Conservation (phyloP, 1,140 invertebrate species). For the Lucilia cuprina region DNA sequence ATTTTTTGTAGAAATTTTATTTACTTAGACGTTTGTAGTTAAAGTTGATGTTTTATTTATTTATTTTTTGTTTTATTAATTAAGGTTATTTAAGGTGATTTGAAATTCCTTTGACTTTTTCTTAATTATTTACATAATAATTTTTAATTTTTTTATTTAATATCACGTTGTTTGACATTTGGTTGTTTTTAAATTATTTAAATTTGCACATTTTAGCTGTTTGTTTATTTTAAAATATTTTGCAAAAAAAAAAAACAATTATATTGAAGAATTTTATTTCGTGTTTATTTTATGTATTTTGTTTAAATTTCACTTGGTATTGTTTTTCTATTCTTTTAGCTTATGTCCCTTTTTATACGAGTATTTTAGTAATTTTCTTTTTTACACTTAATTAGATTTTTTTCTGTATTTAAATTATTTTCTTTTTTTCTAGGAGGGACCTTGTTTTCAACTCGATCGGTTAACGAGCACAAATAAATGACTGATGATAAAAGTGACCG, state of each 20-base stretch:
- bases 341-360: neutral
- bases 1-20: neutral
- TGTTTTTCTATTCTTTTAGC: neutral
- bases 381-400: neutral
- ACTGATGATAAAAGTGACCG: slow-evolving; percentile 12
- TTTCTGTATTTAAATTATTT: neutral
- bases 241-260: neutral
- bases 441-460: slow-evolving; percentile 26
- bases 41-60: neutral
- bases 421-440: neutral
- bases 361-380: neutral
- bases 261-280: neutral
- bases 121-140: neutral
- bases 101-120: neutral
- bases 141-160: neutral
- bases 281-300: slow-evolving; percentile 9
- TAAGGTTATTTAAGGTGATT: neutral
- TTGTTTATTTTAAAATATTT: slow-evolving; percentile 18
- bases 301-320: neutral
- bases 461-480: slow-evolving; percentile 19
- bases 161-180: neutral
- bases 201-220: neutral
- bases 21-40: neutral
- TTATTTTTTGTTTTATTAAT: neutral
- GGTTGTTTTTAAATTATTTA: neutral